Percentiles rank a stretch among this genome's conserved stretches.
These are phyloP conservation scores for Acanthurus tractus DNA, from an alignment of 2,797 vertebrate genomes.

Conservation along the genomic window DNA sequence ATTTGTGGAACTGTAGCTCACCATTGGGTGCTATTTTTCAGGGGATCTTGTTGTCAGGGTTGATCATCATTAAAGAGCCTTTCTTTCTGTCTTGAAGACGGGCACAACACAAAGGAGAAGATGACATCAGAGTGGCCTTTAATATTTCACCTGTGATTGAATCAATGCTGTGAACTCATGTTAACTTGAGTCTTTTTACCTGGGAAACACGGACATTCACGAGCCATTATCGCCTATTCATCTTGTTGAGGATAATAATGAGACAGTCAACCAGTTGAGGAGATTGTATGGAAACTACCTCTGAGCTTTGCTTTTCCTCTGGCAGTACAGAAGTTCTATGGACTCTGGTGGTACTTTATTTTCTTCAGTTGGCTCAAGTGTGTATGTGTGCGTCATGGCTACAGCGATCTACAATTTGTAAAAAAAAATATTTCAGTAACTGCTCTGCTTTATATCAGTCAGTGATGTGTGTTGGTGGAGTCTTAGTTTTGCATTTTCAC, in stretches of 20 bases:
- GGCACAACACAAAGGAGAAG: neutral
- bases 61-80: slow-evolving; percentile 20
- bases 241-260: slow-evolving; percentile 25
- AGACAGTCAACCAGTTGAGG: slow-evolving; percentile 21
- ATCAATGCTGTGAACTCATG: slow-evolving; percentile 28
- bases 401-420: no score
- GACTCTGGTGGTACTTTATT: neutral
- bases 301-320: slow-evolving; percentile 4
- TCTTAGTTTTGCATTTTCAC: no score
- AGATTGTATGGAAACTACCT: neutral
- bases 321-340: slow-evolving; percentile 1
- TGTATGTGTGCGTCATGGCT: neutral
- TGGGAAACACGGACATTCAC: slow-evolving; percentile 52
- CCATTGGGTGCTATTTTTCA: slow-evolving; percentile 46
- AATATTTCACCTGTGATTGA: slow-evolving; percentile 48
- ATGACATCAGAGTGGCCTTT: slow-evolving; percentile 21
- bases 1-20: slow-evolving; percentile 51
- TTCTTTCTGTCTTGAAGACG: slow-evolving; percentile 20
- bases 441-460: no score
- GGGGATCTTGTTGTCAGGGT: slow-evolving; percentile 37
- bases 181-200: slow-evolving; percentile 35
- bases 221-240: slow-evolving; percentile 68
- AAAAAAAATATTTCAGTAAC: no score
- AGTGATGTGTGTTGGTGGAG: no score
- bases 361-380: neutral